A percentile compares a stretch with the other conserved stretches of the same genome.
These are phyloP conservation scores for Gymnorhina tibicen DNA, from an alignment of 2,113 vertebrate genomes.

Conservation along the genomic window DNA sequence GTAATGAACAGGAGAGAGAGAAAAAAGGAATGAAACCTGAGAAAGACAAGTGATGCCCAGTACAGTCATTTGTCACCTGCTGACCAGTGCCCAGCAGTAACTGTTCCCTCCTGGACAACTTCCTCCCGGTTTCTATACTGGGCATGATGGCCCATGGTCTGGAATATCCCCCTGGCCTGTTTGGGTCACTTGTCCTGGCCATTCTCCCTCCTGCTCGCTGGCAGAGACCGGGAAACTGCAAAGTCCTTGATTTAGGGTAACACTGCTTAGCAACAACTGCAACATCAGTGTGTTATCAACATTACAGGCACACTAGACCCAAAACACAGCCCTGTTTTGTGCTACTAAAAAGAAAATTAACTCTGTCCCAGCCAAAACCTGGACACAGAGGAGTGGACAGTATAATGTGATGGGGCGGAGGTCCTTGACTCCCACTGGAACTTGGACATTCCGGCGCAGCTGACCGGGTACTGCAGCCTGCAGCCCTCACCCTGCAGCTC, in stretches of 20 bases:
- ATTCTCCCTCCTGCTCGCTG: fast-evolving
- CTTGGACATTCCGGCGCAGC: background rate
- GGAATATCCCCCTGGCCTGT: background rate
- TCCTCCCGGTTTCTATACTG: background rate
- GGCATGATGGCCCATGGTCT: background rate
- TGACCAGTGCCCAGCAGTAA: background rate
- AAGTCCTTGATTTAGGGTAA: background rate
- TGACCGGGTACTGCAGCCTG: fast-evolving
- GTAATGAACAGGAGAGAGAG: background rate
- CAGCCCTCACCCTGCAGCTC: background rate
- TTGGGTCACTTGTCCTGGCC: background rate
- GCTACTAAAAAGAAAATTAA: background rate
- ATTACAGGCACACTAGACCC: background rate
- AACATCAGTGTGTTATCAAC: background rate
- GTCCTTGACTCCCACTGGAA: background rate
- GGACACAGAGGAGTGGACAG: background rate
- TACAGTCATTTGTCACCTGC: background rate
- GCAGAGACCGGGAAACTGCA: background rate
- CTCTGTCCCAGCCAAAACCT: background rate
- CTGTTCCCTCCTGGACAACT: background rate
- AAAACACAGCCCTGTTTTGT: background rate
- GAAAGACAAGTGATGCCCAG: background rate
- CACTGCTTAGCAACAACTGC: background rate
- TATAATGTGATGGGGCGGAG: too few species aligned
- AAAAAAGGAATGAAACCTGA: background rate